Base-by-base conservation (phyloP, 2,888 invertebrate genomes). In the Orthonevra nobilis region DNA sequence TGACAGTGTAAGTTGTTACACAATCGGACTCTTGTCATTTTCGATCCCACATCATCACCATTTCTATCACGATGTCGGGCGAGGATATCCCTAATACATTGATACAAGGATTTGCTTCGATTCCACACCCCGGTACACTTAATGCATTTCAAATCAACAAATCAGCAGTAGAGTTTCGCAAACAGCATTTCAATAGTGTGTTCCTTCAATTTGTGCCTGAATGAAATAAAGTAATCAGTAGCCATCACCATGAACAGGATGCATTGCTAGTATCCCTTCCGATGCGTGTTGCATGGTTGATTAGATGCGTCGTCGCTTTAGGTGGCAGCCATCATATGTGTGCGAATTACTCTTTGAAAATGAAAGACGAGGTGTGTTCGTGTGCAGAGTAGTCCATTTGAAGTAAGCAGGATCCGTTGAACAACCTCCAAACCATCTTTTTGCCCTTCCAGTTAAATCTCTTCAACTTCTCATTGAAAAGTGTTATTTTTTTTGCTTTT, bases 111-210 rank as follows among this genome's bases (percentile, higher is more conserved):
- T 72, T 56, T 48, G 46, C 17, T 56, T 48, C 20, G 14, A 63
- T 56, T 72, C 63, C 26, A 48, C 61, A 72, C 17, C 36, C 12
- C 36, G 36, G 17, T 5, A 56, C 66, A 26, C 30, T 56, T 72
- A 63, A 63, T 72, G 72, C 72, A 72, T 64, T 72, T 72, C 12
- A 72, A 72, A 72, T 63, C 40, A 64, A 64, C 70, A 72, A 52
- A 70, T 28, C 52, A 54, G 44, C 30, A 56, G 26, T 20, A 60
- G 34, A 23, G 26, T 34, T 30, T 34, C 34, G 12, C 12, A 32
- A 12, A 4, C 10, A 10, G 64, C 48, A 64, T 63, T 32, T 12
- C 14, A 46, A 72, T 72, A 23, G 48, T 56, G 34, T 40, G 23
- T 36, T 10, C 26, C 7, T 12, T 12, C 17, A 17, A 2, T 30